Conservation (phyloP, 2,888 invertebrate species). For the Lapara coniferarum region DNA sequence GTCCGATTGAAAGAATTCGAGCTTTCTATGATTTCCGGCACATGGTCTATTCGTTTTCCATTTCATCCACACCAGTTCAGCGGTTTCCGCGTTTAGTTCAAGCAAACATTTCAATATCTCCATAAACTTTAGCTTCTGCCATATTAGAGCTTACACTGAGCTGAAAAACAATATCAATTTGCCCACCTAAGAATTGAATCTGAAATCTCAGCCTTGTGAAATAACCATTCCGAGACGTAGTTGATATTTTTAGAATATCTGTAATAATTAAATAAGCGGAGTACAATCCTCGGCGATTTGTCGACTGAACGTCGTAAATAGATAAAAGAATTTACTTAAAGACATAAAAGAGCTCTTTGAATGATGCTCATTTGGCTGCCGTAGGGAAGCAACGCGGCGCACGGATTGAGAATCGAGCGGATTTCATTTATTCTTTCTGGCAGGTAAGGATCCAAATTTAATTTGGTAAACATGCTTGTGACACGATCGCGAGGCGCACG, state of each 20-base stretch:
- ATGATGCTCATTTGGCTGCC: constrained; percentile 48
- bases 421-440: too few relatives aligned
- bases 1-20: not conserved
- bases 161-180: not conserved
- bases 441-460: too few relatives aligned
- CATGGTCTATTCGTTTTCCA: too few relatives aligned
- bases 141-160: too few relatives aligned
- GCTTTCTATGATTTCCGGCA: too few relatives aligned
- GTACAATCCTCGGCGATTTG: constrained; percentile 24
- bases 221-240: not conserved
- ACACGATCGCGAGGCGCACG: too few relatives aligned
- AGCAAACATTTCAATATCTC: too few relatives aligned
- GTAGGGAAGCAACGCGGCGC: constrained; percentile 35
- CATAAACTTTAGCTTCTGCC: too few relatives aligned
- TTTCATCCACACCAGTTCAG: too few relatives aligned
- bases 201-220: not conserved
- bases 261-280: constrained; percentile 22
- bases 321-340: constrained; percentile 30
- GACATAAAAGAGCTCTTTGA: constrained; percentile 31
- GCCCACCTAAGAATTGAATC: not conserved
- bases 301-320: constrained; percentile 27
- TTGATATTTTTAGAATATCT: not conserved
- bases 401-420: constrained; percentile 31
- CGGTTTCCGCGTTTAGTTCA: too few relatives aligned
- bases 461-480: too few relatives aligned